phyloP scores from a whole-genome alignment of 2,888 invertebrate species.

The Rhamnusium bicolor region DNA sequence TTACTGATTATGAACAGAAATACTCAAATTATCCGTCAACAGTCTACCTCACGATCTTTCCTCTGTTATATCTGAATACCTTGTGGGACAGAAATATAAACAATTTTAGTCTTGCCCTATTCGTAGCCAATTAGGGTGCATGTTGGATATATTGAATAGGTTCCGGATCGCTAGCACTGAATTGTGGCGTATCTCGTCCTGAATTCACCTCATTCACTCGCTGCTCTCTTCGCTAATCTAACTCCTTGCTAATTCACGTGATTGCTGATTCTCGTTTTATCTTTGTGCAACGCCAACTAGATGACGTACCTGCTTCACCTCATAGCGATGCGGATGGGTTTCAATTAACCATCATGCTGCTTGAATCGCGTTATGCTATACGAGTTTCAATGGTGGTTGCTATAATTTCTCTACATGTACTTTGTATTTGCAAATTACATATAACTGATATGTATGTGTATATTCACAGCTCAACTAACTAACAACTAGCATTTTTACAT shows the following conservation, averaged over 20 bases:
- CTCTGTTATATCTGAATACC: conserved; percentile 1
- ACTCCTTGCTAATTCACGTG: conserved; percentile 65
- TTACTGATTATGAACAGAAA: neutral
- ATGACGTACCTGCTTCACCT: conserved; percentile 63
- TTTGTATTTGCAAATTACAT: conserved; percentile 16
- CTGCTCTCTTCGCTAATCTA: conserved; percentile 69
- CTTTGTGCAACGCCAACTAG: conserved; percentile 65
- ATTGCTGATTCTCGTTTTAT: conserved; percentile 68
- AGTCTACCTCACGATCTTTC: neutral
- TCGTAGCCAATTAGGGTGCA: conserved; percentile 52
- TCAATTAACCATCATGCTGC: conserved; percentile 68
- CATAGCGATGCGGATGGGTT: conserved; percentile 66
- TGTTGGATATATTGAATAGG: conserved; percentile 43
- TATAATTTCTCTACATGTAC: neutral
- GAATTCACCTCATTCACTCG: conserved; percentile 54
- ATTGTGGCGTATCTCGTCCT: conserved; percentile 60
- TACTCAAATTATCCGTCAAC: neutral
- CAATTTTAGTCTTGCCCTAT: conserved; percentile 42
- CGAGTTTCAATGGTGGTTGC: conserved; percentile 47
- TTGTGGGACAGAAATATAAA: conserved; percentile 34
- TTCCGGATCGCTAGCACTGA: conserved; percentile 65
- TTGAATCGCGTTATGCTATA: conserved; percentile 63
- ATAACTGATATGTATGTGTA: neutral
- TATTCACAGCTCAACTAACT: neutral
- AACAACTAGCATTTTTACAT: neutral